Conservation (phyloP, 2,888 invertebrate species). For the Melieria crassipennis region DNA sequence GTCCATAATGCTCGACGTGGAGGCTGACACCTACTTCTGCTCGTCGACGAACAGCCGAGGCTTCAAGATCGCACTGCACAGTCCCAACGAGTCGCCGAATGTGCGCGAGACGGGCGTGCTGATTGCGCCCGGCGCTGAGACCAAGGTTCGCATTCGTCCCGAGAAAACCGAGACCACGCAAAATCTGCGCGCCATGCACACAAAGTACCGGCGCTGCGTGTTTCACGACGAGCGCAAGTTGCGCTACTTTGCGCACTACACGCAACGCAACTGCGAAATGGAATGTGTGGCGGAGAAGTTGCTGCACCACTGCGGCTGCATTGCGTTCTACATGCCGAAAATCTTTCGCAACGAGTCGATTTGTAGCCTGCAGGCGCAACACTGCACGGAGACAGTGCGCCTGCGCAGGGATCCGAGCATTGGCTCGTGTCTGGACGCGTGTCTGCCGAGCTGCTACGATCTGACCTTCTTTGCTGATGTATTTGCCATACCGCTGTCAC, state of each 20-base stretch:
- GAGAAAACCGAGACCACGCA: constrained; percentile 52
- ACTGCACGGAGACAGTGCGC: constrained; percentile 65
- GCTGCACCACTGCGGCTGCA: constrained; percentile 60
- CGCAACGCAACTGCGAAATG: constrained; percentile 79
- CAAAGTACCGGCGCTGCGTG: constrained; percentile 71
- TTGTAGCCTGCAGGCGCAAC: constrained; percentile 75
- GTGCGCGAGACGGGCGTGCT: constrained; percentile 57
- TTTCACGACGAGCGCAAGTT: constrained; percentile 77
- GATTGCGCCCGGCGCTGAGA: constrained; percentile 54
- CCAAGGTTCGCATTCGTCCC: constrained; percentile 56
- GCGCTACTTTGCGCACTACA: constrained; percentile 76
- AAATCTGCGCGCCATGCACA: constrained; percentile 49
- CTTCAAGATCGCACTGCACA: constrained; percentile 59
- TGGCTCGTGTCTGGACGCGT: constrained; percentile 66
- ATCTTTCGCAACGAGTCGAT: constrained; percentile 74
- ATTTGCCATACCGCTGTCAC: constrained; percentile 69
- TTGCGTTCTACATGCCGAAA: constrained; percentile 65
- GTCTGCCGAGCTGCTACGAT: constrained; percentile 78
- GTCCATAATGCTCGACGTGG: constrained; percentile 75
- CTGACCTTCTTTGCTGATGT: constrained; percentile 73
- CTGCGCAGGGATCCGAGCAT: constrained; percentile 45
- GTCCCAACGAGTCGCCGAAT: constrained; percentile 59
- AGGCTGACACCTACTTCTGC: constrained; percentile 79
- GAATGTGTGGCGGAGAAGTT: constrained; percentile 81
- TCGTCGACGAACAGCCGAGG: constrained; percentile 75